Base-by-base conservation (phyloP, 2,888 invertebrate species). In the Micropterix aruncella region DNA sequence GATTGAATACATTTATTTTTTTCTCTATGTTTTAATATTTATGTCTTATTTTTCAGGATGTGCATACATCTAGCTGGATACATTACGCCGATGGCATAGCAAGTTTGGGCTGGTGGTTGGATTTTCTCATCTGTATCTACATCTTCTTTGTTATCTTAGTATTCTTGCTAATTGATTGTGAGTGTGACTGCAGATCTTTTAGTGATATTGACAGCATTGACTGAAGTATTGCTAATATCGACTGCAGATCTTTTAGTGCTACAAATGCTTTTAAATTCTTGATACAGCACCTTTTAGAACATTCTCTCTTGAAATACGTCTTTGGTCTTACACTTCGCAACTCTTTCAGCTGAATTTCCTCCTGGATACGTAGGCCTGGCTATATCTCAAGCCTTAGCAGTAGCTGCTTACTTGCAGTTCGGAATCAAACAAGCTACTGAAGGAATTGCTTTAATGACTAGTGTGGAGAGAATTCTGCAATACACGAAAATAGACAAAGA, bases 371-470 rank as follows among this genome's bases (percentile, higher is more conserved):
- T 80, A 16, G 80, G 80, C 15, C 57, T 80, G 38, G 80, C 79
- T 1, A 79, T 80, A 47, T 77, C 80, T 1, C 80, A 80, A 60
- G 73, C 76, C 45, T 73, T 74, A 52, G 70, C 66, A 7, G 56
- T 80, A 50, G 76, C 77, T 2, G 69, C 74, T 16, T 70, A 82
- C 66, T 53, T 76, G 55, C 76, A 76, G 55, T 91, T 88, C 80
- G 88, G 86, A 1, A 83, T 91, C 58, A 68, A 89, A 36, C 90
- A 90, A 66, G 75, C 85, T 47, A 87, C 90, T 0, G 90, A 91
- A 64, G 78, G 83, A 44, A n/a, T n/a, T n/a, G n/a, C n/a, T n/a
- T n/a, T n/a, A n/a, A n/a, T n/a, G n/a, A n/a, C n/a, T n/a, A n/a
- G 83, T 2, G 91, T 92, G 0, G 92, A 93, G 65, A 70, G 93